These are phyloP conservation scores for Zaprionus ornatus DNA, from an alignment of 1,140 invertebrate genomes.

Conservation along the genomic window DNA sequence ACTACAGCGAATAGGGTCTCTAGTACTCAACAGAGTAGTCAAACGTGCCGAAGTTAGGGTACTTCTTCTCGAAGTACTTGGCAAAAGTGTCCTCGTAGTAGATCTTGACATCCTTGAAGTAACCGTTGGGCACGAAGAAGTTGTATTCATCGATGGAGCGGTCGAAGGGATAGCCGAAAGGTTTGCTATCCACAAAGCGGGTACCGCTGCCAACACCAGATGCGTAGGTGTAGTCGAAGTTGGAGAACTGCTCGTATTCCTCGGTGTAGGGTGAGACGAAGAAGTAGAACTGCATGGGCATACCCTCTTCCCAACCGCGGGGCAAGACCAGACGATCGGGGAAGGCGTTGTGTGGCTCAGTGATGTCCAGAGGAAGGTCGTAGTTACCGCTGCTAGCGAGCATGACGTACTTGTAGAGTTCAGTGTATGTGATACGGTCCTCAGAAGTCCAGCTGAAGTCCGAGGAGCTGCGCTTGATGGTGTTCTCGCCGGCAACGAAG, in stretches of 20 bases:
- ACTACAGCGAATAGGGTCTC: conserved; percentile 30
- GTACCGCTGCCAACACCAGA: conserved; percentile 70
- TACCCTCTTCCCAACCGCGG: conserved; percentile 86
- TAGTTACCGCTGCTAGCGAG: conserved; percentile 84
- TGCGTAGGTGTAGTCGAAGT: conserved; percentile 62
- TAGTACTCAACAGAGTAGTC: conserved; percentile 66
- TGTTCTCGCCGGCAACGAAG: conserved; percentile 87
- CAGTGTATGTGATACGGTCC: conserved; percentile 87
- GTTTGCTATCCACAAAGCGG: conserved; percentile 69
- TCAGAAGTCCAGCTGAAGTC: conserved; percentile 87
- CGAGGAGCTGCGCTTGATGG: conserved; percentile 87
- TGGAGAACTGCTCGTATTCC: conserved; percentile 72
- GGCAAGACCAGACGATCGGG: conserved; percentile 86
- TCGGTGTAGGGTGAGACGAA: conserved; percentile 83
- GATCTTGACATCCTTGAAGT: conserved; percentile 83
- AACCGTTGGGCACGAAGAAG: conserved; percentile 81
- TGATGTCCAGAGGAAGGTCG: conserved; percentile 84
- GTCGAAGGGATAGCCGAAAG: conserved; percentile 84
- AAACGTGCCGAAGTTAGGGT: conserved; percentile 63
- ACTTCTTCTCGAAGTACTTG: conserved; percentile 73
- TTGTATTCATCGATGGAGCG: conserved; percentile 77
- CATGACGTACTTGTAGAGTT: conserved; percentile 86
- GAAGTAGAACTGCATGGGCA: conserved; percentile 87
- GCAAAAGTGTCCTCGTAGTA: conserved; percentile 84
- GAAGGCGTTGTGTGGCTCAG: conserved; percentile 85